Base-by-base conservation (phyloP, 2,888 invertebrate species). In the Aleiodes testaceus region DNA sequence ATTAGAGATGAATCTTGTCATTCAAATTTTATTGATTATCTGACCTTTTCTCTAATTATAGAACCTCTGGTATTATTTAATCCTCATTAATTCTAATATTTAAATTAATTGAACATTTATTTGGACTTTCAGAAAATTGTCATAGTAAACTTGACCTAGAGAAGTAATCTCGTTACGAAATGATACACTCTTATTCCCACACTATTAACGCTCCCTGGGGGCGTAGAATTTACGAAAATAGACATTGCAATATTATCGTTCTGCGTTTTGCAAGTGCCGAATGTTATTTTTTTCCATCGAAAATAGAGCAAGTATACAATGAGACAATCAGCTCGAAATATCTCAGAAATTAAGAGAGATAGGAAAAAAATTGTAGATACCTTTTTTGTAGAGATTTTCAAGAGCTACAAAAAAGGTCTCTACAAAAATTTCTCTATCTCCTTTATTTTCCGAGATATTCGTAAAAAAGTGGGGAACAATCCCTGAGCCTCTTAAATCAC, bases 101-200 rank as follows among this genome's bases (percentile, higher is more conserved):
- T 9, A 20, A 50, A 18, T 50, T 16, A 20, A 7, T 50, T 50
- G 20, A 18, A 49, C 14, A 49, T 50, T 50, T 18, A 11, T 20
- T 30, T 26, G 30, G 14, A 9, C 3, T 30, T 55, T 55, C 6
- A 30, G 14, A 4, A 6, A 30, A 5, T 55, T 14, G 42, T 42
- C 14, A 59, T 36, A n/a, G 53, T 53, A 53, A 53, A 53, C 53
- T 59, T 59, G 59, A 59, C 59, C 59, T 20, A 59, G 36, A 36
- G 59, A 59, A 14, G 59, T 42, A 59, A 59, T 59, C 59, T 11
- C 59, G 18, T 55, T 30, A 30, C 59, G 16, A 42, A 14, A 36
- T 18, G 42, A 59, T 59, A 42, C 36, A 59, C 42, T 55, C 6
- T 14, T 59, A 59, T 59, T 59, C 59, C 42, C 59, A 59, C 59